phyloP scores from a whole-genome alignment of 92 coral and sea anemone species.

The Parazoanthus swiftii region DNA sequence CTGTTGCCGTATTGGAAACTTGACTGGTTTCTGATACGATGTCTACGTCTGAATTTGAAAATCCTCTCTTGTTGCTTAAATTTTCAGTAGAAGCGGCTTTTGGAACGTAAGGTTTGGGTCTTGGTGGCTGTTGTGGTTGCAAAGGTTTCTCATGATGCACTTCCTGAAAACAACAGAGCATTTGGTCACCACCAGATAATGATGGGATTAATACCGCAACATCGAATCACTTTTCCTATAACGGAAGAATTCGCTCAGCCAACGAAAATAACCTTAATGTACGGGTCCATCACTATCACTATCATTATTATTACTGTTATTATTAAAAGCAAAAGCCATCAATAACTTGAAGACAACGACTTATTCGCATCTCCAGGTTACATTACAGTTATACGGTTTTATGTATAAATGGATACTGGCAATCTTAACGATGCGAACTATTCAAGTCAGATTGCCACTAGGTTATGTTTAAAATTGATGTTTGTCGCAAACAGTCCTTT shows the following conservation, averaged over 20 bases:
- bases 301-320: too few species aligned
- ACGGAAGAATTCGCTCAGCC: neutral
- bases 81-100: slow-evolving; percentile 26
- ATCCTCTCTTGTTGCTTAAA: slow-evolving; percentile 1
- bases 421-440: too few species aligned
- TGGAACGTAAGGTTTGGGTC: slow-evolving; percentile 22
- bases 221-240: neutral
- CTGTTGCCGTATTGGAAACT: neutral
- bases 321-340: too few species aligned
- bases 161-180: neutral
- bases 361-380: too few species aligned
- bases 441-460: too few species aligned
- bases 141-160: neutral
- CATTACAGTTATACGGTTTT: too few species aligned
- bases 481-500: neutral
- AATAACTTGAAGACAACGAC: too few species aligned
- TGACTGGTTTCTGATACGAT: neutral
- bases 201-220: neutral
- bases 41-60: neutral
- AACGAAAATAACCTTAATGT: neutral
- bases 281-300: neutral
- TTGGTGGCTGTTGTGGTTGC: slow-evolving; percentile 17
- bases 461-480: too few species aligned
- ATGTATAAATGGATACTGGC: too few species aligned
- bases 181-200: neutral